Conservation (phyloP, 1,140 invertebrate species). For the Ostrea denselamellosa region DNA sequence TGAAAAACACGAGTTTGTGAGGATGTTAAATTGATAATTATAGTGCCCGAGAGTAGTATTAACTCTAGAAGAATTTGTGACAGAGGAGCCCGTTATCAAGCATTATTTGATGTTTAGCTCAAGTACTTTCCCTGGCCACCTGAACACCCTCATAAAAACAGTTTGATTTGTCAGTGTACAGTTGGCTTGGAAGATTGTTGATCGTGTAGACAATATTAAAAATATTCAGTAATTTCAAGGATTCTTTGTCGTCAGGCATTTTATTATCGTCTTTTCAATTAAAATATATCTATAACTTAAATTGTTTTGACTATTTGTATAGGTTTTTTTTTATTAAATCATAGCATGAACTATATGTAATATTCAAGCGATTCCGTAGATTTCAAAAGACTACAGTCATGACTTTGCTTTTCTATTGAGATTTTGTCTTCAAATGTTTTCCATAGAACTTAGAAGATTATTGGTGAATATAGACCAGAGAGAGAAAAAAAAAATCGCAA, state of each 20-base stretch:
- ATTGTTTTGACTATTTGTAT: too few relatives aligned
- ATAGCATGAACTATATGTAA: too few relatives aligned
- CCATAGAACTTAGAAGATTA: too few relatives aligned
- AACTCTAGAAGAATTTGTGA: constrained; percentile 1
- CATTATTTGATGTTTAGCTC: background rate
- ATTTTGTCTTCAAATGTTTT: too few relatives aligned
- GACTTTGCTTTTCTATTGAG: too few relatives aligned
- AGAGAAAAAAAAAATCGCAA: too few relatives aligned
- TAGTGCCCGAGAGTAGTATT: background rate
- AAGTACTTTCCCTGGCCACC: background rate
- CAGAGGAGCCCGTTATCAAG: background rate
- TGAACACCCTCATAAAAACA: background rate
- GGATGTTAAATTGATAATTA: constrained; percentile 15
- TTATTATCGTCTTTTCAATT: background rate
- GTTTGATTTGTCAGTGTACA: background rate
- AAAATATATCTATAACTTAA: background rate
- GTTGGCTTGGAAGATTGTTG: background rate
- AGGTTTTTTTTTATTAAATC: too few relatives aligned
- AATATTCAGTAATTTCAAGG: background rate
- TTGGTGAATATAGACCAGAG: too few relatives aligned
- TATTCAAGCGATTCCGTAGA: too few relatives aligned
- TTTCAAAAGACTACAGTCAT: too few relatives aligned
- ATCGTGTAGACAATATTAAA: background rate
- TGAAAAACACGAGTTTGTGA: background rate
- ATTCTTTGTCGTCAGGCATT: background rate